Evolutionary conservation across 2,797 vertebrate species (phyloP), one percentile per base, ranked within the genome.

Genomic region (Lacerta bilineata): DNA sequence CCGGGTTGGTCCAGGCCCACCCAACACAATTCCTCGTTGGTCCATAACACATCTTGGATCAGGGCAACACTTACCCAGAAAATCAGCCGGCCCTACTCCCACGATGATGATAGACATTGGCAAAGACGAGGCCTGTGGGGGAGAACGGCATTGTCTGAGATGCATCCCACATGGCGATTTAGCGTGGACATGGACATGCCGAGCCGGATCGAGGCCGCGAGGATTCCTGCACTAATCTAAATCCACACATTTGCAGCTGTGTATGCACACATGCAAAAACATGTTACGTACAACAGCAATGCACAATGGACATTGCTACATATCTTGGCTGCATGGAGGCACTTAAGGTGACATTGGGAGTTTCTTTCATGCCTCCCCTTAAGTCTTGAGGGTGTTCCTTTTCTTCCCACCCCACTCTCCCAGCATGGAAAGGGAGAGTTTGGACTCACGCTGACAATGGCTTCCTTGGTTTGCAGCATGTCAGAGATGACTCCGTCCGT

Each of bases 51-150:
- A 78, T 29, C 84, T 72, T 6, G 46, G 7, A 4, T 50, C 50
- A 13, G 50, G 50, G 50, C 59, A 68, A 29, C n/a, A 96, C 98
- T 98, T 94, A 99, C 98, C 98, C 88, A 99, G 98, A 96, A 99
- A 99, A 95, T 99, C 98, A 91, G 98, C 98, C 0, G 98, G 98
- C 78, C 98, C 98, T 79, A 99, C 98, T 91, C 98, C 98, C 2
- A 99, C 98, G 0, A 99, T 99, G 86, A 99, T 99, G 93, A 99
- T 98, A 66, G 98, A 99, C 97, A 99, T 97, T 36, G 98, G 98
- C 85, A 99, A 96, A 5, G 97, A 95, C 0, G 98, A 98, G 55
- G 98, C 98, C 98, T 99, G 95, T 33, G 46, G 89, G 89, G 89
- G 92, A 92, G 82, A 69, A 69, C 82, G 72, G 64, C 66, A 86